Evolutionary conservation across 2,113 vertebrate species (phyloP).

Genomic region (Rousettus leschenaultii): DNA sequence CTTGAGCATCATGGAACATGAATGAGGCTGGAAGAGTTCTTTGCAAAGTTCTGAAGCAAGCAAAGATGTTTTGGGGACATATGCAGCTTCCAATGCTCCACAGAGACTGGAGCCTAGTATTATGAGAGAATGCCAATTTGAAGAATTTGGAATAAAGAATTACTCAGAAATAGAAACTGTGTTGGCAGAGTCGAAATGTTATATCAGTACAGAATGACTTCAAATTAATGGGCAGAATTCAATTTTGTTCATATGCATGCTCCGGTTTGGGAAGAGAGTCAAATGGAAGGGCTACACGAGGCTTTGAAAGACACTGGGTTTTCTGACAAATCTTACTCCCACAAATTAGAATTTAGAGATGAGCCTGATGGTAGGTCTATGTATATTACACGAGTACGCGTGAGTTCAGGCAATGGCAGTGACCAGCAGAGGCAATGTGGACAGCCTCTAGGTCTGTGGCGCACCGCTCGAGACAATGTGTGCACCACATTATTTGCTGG

Average conservation of each 20-base stretch:
- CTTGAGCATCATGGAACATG: not conserved
- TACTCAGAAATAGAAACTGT: conserved; percentile 70
- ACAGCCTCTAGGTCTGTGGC: not conserved
- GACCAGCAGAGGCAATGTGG: not conserved
- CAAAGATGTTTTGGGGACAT: conserved; percentile 48
- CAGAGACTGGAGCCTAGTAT: conserved; percentile 38
- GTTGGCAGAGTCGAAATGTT: conserved; percentile 72
- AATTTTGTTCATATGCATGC: conserved; percentile 74
- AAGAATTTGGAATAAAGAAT: conserved; percentile 68
- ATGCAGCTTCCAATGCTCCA: conserved; percentile 28
- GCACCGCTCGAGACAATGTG: not conserved
- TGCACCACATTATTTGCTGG: not conserved
- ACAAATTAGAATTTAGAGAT: not conserved
- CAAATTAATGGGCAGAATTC: conserved; percentile 74
- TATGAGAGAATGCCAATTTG: conserved; percentile 48
- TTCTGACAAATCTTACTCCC: conserved; percentile 17
- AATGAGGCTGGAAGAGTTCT: conserved; percentile 37
- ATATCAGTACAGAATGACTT: conserved; percentile 71
- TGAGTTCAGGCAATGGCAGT: not conserved
- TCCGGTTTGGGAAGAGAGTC: conserved; percentile 24
- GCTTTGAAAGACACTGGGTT: conserved; percentile 45
- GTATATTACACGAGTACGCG: not conserved
- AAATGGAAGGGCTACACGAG: conserved; percentile 35
- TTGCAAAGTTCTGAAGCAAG: conserved; percentile 55
- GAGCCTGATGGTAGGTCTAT: accelerated